These are phyloP conservation scores for Linepithema humile DNA, from an alignment of 1,140 invertebrate species.

Conservation along the genomic window DNA sequence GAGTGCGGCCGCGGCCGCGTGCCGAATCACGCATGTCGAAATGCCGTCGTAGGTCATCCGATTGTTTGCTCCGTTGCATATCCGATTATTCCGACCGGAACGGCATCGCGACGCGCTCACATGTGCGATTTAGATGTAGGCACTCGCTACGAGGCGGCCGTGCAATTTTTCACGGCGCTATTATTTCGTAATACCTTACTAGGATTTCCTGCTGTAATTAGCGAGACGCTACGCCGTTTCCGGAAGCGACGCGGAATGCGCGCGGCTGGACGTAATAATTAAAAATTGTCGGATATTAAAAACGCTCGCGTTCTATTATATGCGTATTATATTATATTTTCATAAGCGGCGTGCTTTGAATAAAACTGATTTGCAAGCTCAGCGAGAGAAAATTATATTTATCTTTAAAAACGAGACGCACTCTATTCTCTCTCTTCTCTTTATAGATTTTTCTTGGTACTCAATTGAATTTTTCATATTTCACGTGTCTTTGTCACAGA, in stretches of 20 bases:
- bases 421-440: no score
- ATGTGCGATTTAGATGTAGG: slow-evolving; percentile 25
- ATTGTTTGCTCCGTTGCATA: neutral
- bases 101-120: neutral
- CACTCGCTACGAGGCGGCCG: neutral
- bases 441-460: neutral
- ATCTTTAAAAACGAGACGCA: neutral
- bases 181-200: slow-evolving; percentile 7
- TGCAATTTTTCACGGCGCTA: slow-evolving; percentile 9
- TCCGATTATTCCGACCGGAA: slow-evolving; percentile 24
- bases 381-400: slow-evolving; percentile 8
- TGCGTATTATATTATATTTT: slow-evolving; percentile 24
- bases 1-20: slow-evolving; percentile 31
- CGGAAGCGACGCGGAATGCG: slow-evolving; percentile 9
- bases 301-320: slow-evolving; percentile 16
- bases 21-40: slow-evolving; percentile 28
- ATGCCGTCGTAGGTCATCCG: slow-evolving; percentile 10
- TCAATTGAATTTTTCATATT: neutral
- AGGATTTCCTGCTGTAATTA: slow-evolving; percentile 30
- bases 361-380: slow-evolving; percentile 16
- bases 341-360: neutral
- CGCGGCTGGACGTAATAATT: slow-evolving; percentile 32
- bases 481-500: neutral
- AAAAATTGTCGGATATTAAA: slow-evolving; percentile 47
- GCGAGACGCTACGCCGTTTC: neutral